Evolutionary conservation across 2,113 vertebrate species (phyloP), one percentile per base, ranked within the genome.

Genomic region (Dipodomys merriami): DNA sequence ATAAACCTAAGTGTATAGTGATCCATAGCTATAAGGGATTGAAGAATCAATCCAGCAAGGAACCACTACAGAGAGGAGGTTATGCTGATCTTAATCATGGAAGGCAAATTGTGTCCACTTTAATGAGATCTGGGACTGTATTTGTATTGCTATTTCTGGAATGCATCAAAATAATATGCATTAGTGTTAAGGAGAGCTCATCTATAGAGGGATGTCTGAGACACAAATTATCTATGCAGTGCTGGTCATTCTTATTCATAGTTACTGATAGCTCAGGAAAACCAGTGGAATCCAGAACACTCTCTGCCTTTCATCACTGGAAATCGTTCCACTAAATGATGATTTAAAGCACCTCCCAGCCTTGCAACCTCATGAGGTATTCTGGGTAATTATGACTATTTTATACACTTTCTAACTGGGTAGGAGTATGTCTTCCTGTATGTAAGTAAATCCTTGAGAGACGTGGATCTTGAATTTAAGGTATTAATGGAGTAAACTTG

Each of bases 381-480:
- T 76, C 44, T 53, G 53, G 23, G 44, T 46, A 67, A 87, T 1
- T 30, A 71, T 7, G 53, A 77, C 44, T n/a, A 35, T 44, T 88
- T 86, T 22, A 46, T 13, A 93, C 0, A 18, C 46, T 72, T 96
- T 79, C 64, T 46, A 80, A 25, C 68, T 35, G 60, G 73, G 12
- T 23, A 11, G 77, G 64, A 67, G 18, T 57, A 19, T 82, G 25
- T 78, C 39, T 64, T 57, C 20, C 77, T 65, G 13, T 44, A 30
- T 53, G 10, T 29, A 72, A 92, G 12, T 46, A 62, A 71, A 87
- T 83, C 67, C 16, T 88, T 92, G 62, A 29, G 22, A 92, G 79
- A 93, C 67, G 10, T 69, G 69, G 39, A 85, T 71, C 30, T 73
- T 77, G 33, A 79, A 87, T 90, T 84, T 85, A 72, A 92, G 15